phyloP scores from a whole-genome alignment of 2,888 invertebrate genomes.

The Xestia c-nigrum region DNA sequence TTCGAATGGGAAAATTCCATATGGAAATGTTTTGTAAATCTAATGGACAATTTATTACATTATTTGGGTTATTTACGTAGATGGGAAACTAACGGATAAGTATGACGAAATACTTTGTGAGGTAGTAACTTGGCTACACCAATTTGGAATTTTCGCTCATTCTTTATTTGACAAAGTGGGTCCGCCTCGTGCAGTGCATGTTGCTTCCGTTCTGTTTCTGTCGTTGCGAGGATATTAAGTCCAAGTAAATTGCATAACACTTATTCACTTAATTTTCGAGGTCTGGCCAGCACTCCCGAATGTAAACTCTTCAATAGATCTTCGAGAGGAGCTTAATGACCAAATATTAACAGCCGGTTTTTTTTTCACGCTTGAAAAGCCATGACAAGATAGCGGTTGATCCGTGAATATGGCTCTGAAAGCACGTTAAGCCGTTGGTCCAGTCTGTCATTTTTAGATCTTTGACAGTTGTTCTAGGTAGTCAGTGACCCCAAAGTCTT shows the following conservation, averaged over 20 bases:
- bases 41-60: conserved; percentile 14
- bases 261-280: neutral
- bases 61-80: neutral
- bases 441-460: too few relatives aligned
- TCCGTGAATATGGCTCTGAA: neutral
- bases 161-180: neutral
- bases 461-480: too few relatives aligned
- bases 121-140: too few relatives aligned
- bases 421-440: neutral
- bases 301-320: neutral
- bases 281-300: neutral
- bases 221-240: neutral
- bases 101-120: neutral
- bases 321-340: neutral
- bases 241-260: neutral
- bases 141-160: neutral
- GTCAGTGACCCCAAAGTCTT: neutral
- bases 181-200: neutral
- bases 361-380: neutral
- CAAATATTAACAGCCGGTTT: neutral
- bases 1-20: neutral
- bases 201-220: neutral
- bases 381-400: neutral
- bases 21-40: neutral
- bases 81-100: neutral